Base-by-base conservation (phyloP, 1,140 invertebrate genomes). In the Magallana gigas region DNA sequence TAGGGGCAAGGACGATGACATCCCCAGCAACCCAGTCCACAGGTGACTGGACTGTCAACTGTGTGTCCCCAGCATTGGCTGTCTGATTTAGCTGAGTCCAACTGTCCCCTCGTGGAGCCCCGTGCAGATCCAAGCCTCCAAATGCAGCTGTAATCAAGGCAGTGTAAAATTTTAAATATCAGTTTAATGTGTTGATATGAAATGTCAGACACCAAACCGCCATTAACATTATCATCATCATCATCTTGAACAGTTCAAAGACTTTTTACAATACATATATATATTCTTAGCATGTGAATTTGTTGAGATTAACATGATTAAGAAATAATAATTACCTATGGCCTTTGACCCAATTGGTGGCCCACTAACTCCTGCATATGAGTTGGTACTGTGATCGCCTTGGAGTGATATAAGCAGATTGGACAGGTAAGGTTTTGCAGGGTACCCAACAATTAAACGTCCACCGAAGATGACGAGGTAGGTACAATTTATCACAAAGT, bases 51-150 rank as follows among this genome's bases (percentile, higher is more conserved):
- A 94, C 16, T 11, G 86, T 90, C 8, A 94, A 83, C 48, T 83
- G 85, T 6, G 84, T 91, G 7, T 86, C 86, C 9, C 93, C 93
- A 18, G 86, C 81, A n/a, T 68, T 64, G 8, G 88, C 93, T n/a
- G 93, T 93, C n/a, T 36, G 12, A 16, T 82, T 85, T 5, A 94
- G 88, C 14, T 86, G 87, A n/a, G 94, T 93, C 92, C 92, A 94
- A 5, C 87, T 85, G 0, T 90, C 84, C 23, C 60, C 85, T 4
- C 88, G 68, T n/a, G 91, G 82, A 62, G 88, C 89, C n/a, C 94
- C 94, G 82, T 94, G 93, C 8, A 94, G 83, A 64, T 94, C 92
- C 14, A 94, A 83, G 8, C 90, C 91, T 29, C 93, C 93, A 88
- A 91, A 93, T 11, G 92, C 91, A 88, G 80, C 92, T 93, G 83